Evolutionary conservation across 2,113 vertebrate species (phyloP).

Genomic region (Muntiacus reevesi): DNA sequence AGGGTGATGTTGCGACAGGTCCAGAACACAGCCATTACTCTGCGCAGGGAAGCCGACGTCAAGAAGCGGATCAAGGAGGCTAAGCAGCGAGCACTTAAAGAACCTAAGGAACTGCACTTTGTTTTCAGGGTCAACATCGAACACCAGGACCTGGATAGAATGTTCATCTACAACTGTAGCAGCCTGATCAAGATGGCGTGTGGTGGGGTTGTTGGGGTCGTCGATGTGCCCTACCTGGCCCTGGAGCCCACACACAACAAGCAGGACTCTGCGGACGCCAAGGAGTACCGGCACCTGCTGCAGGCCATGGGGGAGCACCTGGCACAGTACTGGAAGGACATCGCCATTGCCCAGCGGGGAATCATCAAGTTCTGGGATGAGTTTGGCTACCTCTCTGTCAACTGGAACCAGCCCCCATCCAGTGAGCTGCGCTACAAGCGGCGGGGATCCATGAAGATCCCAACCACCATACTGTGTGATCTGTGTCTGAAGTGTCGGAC

Average conservation of each 20-base stretch:
- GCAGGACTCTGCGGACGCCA: constrained; percentile 98
- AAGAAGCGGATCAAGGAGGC: constrained; percentile 93
- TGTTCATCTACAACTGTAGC: constrained; percentile 99
- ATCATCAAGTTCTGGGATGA: constrained; percentile 99
- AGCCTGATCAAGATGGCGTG: constrained; percentile 99
- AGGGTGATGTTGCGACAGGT: constrained; percentile 91
- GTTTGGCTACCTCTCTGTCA: constrained; percentile 97
- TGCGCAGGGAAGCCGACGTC: constrained; percentile 92
- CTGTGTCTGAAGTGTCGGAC: constrained; percentile 97
- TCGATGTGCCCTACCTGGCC: constrained; percentile 97
- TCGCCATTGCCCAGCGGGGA: constrained; percentile 92
- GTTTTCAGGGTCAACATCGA: constrained; percentile 98
- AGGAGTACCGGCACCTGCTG: constrained; percentile 95
- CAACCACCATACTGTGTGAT: constrained; percentile 97
- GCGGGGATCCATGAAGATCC: constrained; percentile 97
- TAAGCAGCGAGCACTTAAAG: constrained; percentile 94
- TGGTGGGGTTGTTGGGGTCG: constrained; percentile 96
- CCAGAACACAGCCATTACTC: constrained; percentile 90
- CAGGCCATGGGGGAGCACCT: constrained; percentile 98
- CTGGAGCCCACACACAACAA: constrained; percentile 99
- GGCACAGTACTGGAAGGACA: constrained; percentile 98
- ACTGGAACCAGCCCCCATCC: constrained; percentile 95
- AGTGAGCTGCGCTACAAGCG: constrained; percentile 92
- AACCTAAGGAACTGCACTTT: constrained; percentile 97
- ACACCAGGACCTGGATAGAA: constrained; percentile 93